Evolutionary conservation across 37 sponge, comb jelly and placozoan genomes (phyloP).

Genomic region (Axinella damicornis): DNA sequence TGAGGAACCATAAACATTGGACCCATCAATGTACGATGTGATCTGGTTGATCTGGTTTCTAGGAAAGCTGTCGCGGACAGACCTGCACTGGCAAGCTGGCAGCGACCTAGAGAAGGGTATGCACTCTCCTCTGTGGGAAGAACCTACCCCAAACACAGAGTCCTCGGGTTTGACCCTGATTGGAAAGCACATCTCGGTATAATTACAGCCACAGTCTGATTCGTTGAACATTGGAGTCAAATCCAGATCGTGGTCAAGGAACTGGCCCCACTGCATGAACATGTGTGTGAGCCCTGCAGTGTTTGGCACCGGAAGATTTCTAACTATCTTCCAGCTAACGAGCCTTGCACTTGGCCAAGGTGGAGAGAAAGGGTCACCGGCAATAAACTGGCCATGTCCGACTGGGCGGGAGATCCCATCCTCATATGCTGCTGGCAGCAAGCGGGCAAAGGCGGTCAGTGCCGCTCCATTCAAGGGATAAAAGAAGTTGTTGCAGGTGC

Average conservation of each 20-base stretch:
- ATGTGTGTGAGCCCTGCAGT: conserved; percentile 46
- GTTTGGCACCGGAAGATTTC: neutral
- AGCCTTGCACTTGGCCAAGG: conserved; percentile 79
- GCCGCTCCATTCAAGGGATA: conserved; percentile 70
- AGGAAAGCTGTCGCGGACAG: neutral
- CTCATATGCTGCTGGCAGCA: conserved; percentile 72
- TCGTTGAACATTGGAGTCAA: conserved; percentile 63
- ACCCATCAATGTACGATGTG: conserved; percentile 90
- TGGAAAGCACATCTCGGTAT: conserved; percentile 72
- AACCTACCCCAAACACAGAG: conserved; percentile 52
- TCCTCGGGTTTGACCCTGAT: conserved; percentile 71
- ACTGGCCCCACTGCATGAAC: conserved; percentile 91
- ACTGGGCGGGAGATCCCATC: conserved; percentile 58
- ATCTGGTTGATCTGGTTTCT: conserved; percentile 88
- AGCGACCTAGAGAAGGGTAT: conserved; percentile 66
- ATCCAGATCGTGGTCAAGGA: conserved; percentile 79
- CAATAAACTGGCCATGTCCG: conserved; percentile 20
- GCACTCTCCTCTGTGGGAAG: conserved; percentile 47
- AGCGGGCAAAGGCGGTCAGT: conserved; percentile 34
- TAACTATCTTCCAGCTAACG: conserved; percentile 64
- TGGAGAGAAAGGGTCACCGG: conserved; percentile 23
- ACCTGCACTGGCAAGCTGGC: conserved; percentile 37
- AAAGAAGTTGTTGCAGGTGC: conserved; percentile 90
- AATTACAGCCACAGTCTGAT: conserved; percentile 18
- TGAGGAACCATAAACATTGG: conserved; percentile 84